A percentile compares a stretch with the other conserved stretches of the same genome.
Conservation (phyloP, 2,113 vertebrate species). For the Beaufortia kweichowensis region DNA sequence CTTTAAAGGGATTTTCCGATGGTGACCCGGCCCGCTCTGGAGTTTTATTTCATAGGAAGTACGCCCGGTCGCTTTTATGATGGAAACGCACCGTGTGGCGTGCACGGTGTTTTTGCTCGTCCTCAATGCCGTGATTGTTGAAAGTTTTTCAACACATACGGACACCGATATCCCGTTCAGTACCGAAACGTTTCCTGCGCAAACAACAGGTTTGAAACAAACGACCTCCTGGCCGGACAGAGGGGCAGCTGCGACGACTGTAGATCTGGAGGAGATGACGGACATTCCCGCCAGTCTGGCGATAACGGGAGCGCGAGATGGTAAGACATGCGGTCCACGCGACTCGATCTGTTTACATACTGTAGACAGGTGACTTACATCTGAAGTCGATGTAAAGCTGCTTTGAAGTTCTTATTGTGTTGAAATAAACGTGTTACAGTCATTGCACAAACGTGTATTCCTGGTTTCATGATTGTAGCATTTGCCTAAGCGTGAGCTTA, state of each 20-base stretch:
- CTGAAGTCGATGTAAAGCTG: too few relatives aligned
- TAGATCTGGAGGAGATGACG: constrained; percentile 25
- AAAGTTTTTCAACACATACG: constrained; percentile 55
- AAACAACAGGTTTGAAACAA: constrained; percentile 44
- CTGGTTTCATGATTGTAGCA: too few relatives aligned
- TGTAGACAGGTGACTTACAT: too few relatives aligned
- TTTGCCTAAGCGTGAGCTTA: too few relatives aligned
- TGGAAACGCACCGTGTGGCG: constrained; percentile 70
- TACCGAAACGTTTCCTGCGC: constrained; percentile 44
- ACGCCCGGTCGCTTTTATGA: constrained; percentile 62
- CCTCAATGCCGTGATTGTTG: constrained; percentile 53
- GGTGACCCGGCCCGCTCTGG: constrained; percentile 65
- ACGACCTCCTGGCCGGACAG: neutral
- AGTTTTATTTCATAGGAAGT: constrained; percentile 60
- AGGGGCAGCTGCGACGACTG: constrained; percentile 16
- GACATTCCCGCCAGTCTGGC: constrained; percentile 41
- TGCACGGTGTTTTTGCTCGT: constrained; percentile 65
- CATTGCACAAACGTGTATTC: too few relatives aligned
- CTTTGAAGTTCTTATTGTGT: neutral
- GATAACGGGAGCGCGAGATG: constrained; percentile 35
- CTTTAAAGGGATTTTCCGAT: constrained; percentile 61
- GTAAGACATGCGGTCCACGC: constrained; percentile 42
- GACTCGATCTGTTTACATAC: too few relatives aligned
- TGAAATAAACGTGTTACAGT: too few relatives aligned
- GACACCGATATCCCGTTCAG: constrained; percentile 51